Evolutionary conservation across 2,113 vertebrate species (phyloP), one percentile per base, ranked within the genome.

Genomic region (Catharus bicknelli): DNA sequence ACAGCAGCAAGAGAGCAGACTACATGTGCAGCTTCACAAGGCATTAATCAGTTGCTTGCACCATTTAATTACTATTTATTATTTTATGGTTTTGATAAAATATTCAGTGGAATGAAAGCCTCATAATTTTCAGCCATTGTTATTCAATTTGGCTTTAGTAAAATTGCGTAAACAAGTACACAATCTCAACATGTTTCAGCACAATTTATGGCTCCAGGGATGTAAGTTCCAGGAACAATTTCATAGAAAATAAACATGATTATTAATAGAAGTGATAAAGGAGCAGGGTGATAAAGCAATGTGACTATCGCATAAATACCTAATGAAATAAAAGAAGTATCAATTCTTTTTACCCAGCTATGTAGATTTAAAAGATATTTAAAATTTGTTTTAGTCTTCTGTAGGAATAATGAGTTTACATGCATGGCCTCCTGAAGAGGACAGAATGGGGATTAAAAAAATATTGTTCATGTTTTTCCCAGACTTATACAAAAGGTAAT

Each of bases 61-160:
- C 70, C 62, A 78, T 86, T 91, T 94, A 97, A 96, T 96, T 94
- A 45, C 88, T 90, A 80, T 43, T 64, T 95, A 63, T 93, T 94
- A 85, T 93, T 88, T 95, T 72, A 84, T 69, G 57, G 7, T 62
- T 94, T 90, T 78, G 47, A 86, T 88, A 81, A 90, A 83, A 55
- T 74, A 29, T 82, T 94, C 61, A 94, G 45, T 76, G n/a, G 66
- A 95, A 82, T 87, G 93, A 94, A 93, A 93, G 34, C 68, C 85
- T 27, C 83, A 50, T 95, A 75, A 88, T 47, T 87, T 93, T 83
- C 29, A 93, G 53, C 27, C 72, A 76, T 66, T 93, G 68, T 94
- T 90, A 87, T 53, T 91, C 54, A 89, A 86, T 96, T 94, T 92
- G 68, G 81, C 67, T 90, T 83, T 66, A 91, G 69, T 50, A 25